phyloP scores from a whole-genome alignment of 1,140 invertebrate species.

The Bombus confusus region DNA sequence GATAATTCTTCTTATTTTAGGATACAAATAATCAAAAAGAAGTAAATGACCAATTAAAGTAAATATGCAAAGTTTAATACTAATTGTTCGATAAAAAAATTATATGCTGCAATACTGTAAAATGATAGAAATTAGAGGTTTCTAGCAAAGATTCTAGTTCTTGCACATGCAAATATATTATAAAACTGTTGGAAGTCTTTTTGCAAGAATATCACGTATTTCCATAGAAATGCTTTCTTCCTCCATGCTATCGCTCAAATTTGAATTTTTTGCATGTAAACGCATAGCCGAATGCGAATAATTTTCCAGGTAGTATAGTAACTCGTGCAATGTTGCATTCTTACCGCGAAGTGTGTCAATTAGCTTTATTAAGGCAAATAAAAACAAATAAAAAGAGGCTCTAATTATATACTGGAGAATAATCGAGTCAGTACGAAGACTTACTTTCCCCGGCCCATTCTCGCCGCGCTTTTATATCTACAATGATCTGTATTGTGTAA shows the following conservation, averaged over 20 bases:
- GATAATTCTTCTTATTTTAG: not conserved
- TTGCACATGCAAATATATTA: not conserved
- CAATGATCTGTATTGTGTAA: not conserved
- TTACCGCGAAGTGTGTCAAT: conserved; percentile 2
- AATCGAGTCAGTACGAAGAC: conserved; percentile 24
- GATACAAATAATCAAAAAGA: not conserved
- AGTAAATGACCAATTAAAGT: not conserved
- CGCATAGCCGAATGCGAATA: not conserved
- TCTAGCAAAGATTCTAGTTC: not conserved
- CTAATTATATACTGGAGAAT: conserved; percentile 19
- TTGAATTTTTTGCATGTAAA: not conserved
- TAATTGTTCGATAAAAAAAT: not conserved
- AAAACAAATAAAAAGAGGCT: not conserved
- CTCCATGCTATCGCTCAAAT: not conserved
- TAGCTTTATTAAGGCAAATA: not conserved
- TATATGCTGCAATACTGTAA: not conserved
- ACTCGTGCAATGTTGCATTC: conserved; percentile 24
- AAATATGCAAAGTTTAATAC: not conserved
- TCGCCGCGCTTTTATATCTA: not conserved
- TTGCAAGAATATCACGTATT: not conserved
- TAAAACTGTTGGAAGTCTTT: not conserved
- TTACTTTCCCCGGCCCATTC: conserved; percentile 24
- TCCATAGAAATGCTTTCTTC: not conserved
- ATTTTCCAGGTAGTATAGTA: not conserved
- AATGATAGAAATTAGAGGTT: not conserved